Evolutionary conservation across 2,888 invertebrate genomes (phyloP).

Genomic region (Dicranocentrus wangi): DNA sequence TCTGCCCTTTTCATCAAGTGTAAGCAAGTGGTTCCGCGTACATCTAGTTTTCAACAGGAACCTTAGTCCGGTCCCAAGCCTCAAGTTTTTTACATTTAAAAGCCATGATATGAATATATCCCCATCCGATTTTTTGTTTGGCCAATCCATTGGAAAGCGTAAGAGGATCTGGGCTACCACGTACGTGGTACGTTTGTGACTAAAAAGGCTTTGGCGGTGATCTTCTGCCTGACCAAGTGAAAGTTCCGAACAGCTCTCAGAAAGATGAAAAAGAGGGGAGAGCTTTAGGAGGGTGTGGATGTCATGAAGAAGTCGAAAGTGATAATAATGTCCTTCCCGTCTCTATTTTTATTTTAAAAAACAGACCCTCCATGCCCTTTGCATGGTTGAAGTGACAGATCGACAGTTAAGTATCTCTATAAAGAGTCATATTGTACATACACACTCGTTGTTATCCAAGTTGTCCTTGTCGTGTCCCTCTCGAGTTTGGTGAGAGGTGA

Average conservation of each 20-base stretch:
- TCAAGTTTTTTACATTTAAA: no score
- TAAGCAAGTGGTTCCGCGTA: no score
- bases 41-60: no score
- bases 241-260: slow-evolving; percentile 14
- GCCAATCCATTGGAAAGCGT: slow-evolving; percentile 10
- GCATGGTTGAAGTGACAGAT: slow-evolving; percentile 32
- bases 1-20: slow-evolving; percentile 4
- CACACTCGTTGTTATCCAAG: neutral
- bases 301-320: slow-evolving; percentile 40
- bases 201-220: slow-evolving; percentile 26
- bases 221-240: slow-evolving; percentile 11
- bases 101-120: no score
- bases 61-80: no score
- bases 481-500: neutral
- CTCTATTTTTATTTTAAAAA: slow-evolving; percentile 20
- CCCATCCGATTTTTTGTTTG: slow-evolving; percentile 4
- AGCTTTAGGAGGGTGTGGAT: neutral
- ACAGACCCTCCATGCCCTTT: slow-evolving; percentile 27
- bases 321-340: slow-evolving; percentile 42
- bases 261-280: slow-evolving; percentile 27
- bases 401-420: slow-evolving; percentile 43
- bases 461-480: no score
- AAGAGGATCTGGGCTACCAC: slow-evolving; percentile 51
- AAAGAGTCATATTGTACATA: no score
- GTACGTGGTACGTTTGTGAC: slow-evolving; percentile 21